These are phyloP conservation scores for Delichon dasypus DNA, from an alignment of 2,797 vertebrate species.

Conservation along the genomic window DNA sequence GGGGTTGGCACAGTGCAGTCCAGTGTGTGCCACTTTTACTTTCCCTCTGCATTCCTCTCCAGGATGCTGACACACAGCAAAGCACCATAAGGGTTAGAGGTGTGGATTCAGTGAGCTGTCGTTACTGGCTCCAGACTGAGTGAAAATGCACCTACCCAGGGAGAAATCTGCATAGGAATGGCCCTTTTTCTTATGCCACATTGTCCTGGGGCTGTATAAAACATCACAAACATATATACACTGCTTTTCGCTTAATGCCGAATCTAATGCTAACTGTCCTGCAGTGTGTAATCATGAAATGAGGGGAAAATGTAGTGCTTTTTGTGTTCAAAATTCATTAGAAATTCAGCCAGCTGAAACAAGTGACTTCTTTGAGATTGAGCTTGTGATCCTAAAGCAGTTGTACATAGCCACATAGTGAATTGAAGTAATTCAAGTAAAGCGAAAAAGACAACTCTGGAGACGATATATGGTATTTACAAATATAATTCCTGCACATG, in stretches of 20 bases:
- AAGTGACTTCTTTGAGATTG: neutral
- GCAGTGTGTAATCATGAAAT: neutral
- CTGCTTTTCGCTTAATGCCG: neutral
- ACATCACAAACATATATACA: accelerated
- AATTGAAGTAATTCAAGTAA: neutral
- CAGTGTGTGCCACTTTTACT: neutral
- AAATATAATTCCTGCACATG: neutral
- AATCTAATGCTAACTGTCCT: neutral
- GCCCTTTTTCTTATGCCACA: accelerated
- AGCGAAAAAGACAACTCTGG: neutral
- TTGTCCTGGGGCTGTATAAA: neutral
- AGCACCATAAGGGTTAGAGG: neutral
- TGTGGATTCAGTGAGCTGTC: neutral
- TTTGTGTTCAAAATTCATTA: neutral
- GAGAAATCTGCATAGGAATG: neutral
- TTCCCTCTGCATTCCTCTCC: neutral
- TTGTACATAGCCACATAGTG: neutral
- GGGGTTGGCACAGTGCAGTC: neutral
- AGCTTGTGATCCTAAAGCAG: neutral
- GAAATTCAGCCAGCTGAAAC: neutral
- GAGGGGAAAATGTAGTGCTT: neutral
- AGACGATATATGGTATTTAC: neutral
- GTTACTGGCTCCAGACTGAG: neutral
- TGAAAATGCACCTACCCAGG: neutral
- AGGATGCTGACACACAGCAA: neutral